phyloP scores from a whole-genome alignment of 2,888 invertebrate species.

The Actias luna region DNA sequence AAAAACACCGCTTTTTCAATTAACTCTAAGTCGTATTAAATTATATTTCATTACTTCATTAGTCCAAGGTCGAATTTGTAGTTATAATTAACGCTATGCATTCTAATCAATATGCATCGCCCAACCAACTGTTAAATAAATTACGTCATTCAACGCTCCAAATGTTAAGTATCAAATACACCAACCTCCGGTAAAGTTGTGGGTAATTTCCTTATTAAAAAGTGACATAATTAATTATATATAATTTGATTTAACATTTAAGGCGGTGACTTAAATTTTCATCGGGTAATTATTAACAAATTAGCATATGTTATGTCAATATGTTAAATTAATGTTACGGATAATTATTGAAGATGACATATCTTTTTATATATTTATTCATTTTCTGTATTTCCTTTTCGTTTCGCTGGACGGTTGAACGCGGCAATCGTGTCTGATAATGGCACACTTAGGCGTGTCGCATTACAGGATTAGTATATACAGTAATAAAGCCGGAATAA shows the following conservation, averaged over 20 bases:
- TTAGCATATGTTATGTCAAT: conserved; percentile 12
- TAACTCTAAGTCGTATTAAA: background rate
- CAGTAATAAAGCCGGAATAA: no score
- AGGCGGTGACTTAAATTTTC: conserved; percentile 41
- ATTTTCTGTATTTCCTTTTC: no score
- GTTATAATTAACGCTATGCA: background rate
- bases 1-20: conserved; percentile 3
- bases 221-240: conserved; percentile 29
- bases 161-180: conserved; percentile 10
- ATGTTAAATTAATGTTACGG: background rate
- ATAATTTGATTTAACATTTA: conserved; percentile 27
- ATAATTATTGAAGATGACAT: no score
- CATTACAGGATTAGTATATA: no score
- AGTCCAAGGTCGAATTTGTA: background rate
- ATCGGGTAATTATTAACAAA: conserved; percentile 30
- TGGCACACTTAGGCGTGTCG: no score
- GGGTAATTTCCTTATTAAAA: conserved; percentile 17
- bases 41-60: background rate
- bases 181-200: background rate
- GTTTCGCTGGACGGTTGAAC: background rate
- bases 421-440: no score
- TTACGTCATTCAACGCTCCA: background rate
- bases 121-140: background rate
- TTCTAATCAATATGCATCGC: background rate
- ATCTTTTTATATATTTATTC: no score